These are phyloP conservation scores for Enteromius treurensis DNA, from an alignment of 2,797 vertebrate genomes.

Conservation along the genomic window DNA sequence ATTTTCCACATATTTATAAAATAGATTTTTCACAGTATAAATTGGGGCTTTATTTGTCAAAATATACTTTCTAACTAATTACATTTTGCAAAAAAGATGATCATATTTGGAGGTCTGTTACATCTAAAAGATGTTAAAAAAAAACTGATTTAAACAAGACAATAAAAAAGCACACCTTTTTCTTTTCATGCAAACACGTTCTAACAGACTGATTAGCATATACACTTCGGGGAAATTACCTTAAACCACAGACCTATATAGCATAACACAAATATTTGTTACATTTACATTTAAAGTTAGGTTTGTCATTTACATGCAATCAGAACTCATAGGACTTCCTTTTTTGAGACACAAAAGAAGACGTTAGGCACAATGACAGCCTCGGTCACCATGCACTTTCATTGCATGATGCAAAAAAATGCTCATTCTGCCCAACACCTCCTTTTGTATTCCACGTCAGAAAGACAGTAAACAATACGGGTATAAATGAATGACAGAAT, in stretches of 20 bases:
- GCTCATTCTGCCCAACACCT: background rate
- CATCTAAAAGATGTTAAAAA: background rate
- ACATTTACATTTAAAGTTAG: background rate
- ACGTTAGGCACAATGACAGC: constrained; percentile 8
- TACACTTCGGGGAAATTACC: background rate
- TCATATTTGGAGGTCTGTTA: background rate
- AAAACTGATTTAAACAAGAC: background rate
- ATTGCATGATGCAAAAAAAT: constrained; percentile 23
- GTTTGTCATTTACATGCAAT: background rate
- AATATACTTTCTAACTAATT: background rate
- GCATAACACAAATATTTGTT: background rate
- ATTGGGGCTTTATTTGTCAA: background rate
- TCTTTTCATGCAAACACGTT: background rate
- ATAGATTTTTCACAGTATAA: background rate
- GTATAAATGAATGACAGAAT: background rate
- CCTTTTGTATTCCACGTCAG: background rate
- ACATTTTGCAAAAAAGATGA: background rate
- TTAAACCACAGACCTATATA: background rate
- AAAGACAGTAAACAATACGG: background rate
- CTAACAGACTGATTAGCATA: background rate
- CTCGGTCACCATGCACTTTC: background rate
- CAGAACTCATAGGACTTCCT: background rate
- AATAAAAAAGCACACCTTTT: background rate
- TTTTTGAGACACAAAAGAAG: background rate
- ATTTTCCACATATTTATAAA: background rate